A percentile compares a stretch with the other conserved stretches of the same genome.
phyloP scores from a whole-genome alignment of 2,888 invertebrate genomes.

The Acanthosepion esculentum region DNA sequence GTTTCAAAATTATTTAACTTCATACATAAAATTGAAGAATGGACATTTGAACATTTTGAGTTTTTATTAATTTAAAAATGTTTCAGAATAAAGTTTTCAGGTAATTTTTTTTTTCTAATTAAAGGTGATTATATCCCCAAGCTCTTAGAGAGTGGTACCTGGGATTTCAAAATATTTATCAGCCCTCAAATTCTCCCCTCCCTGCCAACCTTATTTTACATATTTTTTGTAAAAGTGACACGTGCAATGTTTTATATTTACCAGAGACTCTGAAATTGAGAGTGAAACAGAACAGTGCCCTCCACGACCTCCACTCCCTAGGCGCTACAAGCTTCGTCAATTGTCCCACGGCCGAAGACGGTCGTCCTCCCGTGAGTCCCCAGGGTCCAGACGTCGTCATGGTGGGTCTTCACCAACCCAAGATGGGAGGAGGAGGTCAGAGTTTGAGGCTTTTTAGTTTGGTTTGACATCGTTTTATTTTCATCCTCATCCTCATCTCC shows the following conservation, averaged over 20 bases:
- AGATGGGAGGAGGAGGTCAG: slow-evolving; percentile 23
- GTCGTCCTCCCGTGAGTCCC: slow-evolving; percentile 7
- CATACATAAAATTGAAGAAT: not conserved
- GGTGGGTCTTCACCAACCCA: slow-evolving; percentile 7
- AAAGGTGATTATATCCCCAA: not conserved
- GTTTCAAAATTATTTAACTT: too few species aligned
- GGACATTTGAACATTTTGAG: too few species aligned
- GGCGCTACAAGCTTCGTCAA: not conserved
- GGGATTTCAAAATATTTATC: not conserved
- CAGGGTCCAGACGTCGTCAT: not conserved
- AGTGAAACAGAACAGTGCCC: slow-evolving; percentile 24
- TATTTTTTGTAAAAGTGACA: not conserved
- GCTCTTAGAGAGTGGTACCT: not conserved
- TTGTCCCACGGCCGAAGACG: slow-evolving; percentile 12
- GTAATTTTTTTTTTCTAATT: not conserved
- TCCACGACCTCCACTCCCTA: slow-evolving; percentile 39
- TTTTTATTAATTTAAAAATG: too few species aligned
- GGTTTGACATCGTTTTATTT: not conserved
- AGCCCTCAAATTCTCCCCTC: not conserved
- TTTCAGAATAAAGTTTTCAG: too few species aligned
- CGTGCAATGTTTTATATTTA: slow-evolving; percentile 40
- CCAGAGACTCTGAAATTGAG: slow-evolving; percentile 41
- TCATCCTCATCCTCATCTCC: not conserved
- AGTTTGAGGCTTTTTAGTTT: slow-evolving; percentile 33
- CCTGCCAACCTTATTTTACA: not conserved